A percentile compares a stretch with the other conserved stretches of the same genome.
Evolutionary conservation across 2,113 vertebrate genomes (phyloP).

Genomic region (Diadophis punctatus): DNA sequence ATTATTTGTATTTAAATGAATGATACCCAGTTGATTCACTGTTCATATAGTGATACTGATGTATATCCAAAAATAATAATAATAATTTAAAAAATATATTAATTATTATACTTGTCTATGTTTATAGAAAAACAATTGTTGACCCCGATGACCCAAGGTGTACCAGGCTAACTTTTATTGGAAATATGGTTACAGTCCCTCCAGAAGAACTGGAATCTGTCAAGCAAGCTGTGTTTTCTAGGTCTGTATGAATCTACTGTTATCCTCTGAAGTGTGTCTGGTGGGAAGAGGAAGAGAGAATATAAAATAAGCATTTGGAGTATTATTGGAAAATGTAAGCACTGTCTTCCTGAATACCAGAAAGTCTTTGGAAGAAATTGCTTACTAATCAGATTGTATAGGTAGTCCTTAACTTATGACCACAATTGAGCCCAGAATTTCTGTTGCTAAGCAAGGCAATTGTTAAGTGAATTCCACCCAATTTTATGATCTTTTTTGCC

Average conservation of each 20-base stretch:
- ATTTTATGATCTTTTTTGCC: background rate
- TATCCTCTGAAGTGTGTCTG: background rate
- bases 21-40: no score
- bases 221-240: constrained; percentile 81
- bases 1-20: no score
- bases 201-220: constrained; percentile 82
- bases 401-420: background rate
- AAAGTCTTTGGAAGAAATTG: background rate
- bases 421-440: background rate
- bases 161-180: constrained; percentile 78
- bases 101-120: constrained; percentile 39
- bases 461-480: background rate
- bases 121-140: constrained; percentile 78
- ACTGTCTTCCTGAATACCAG: background rate
- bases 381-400: background rate
- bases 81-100: background rate
- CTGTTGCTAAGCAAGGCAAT: background rate
- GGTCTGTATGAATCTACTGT: constrained; percentile 57
- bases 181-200: constrained; percentile 78
- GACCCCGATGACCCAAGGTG: constrained; percentile 84
- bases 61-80: no score
- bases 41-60: no score
- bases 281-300: background rate
- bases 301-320: background rate
- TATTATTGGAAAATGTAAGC: background rate